Percentiles rank a stretch among this genome's conserved stretches.
phyloP scores from a whole-genome alignment of 2,888 invertebrate genomes.

The Hoplodrina ambigua region DNA sequence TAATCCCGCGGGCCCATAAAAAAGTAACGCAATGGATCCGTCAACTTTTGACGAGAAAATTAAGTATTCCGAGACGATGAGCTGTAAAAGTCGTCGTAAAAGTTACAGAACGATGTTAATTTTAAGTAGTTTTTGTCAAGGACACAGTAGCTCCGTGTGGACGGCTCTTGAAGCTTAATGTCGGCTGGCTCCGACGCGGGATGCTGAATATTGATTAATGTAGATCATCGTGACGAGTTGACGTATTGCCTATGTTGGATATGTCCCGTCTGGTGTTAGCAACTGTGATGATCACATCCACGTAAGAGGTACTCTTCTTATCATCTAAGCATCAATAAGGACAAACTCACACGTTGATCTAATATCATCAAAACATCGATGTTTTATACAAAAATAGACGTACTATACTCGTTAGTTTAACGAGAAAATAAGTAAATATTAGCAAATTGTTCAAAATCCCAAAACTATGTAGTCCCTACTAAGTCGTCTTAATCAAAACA shows the following conservation, averaged over 20 bases:
- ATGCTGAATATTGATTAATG: slow-evolving; percentile 10
- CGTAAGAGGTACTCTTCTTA: too few relatives aligned
- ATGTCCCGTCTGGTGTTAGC: neutral
- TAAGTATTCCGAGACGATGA: slow-evolving; percentile 58
- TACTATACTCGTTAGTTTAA: too few relatives aligned
- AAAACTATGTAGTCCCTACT: neutral
- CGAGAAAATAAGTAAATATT: neutral
- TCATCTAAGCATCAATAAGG: too few relatives aligned
- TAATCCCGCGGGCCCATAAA: slow-evolving; percentile 49
- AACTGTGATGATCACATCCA: too few relatives aligned
- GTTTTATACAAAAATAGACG: too few relatives aligned
- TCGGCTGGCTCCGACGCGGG: slow-evolving; percentile 12
- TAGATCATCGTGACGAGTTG: slow-evolving; percentile 8
- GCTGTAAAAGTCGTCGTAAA: slow-evolving; percentile 57
- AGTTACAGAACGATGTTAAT: slow-evolving; percentile 50
- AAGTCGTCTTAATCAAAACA: slow-evolving; percentile 10
- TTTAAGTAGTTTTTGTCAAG: slow-evolving; percentile 57
- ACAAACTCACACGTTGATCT: too few relatives aligned
- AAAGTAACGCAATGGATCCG: slow-evolving; percentile 48
- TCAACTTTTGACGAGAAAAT: slow-evolving; percentile 59
- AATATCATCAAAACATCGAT: too few relatives aligned
- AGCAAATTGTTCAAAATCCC: neutral
- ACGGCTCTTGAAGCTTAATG: slow-evolving; percentile 38
- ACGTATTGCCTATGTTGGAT: neutral
- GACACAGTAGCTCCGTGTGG: slow-evolving; percentile 37